Conservation (phyloP, 2,888 invertebrate species). For the Barypeithes pellucidus region DNA sequence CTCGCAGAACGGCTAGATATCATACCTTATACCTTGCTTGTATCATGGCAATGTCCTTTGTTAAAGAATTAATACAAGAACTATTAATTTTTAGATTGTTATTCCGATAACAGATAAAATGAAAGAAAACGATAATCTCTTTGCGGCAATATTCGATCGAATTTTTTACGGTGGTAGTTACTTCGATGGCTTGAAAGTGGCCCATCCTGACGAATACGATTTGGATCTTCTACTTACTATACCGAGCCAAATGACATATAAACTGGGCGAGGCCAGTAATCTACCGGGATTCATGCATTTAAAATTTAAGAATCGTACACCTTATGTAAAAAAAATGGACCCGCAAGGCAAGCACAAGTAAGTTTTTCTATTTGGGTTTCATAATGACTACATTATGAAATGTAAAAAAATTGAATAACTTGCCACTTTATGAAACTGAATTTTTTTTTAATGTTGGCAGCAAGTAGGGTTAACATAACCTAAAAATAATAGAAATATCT, state of each 20-base stretch:
- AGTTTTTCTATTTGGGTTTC: too few species aligned
- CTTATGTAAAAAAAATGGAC: background rate
- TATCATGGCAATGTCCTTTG: too few species aligned
- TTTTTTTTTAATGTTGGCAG: too few species aligned
- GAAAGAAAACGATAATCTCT: conserved; percentile 64
- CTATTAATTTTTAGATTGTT: conserved; percentile 48
- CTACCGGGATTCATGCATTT: conserved; percentile 72
- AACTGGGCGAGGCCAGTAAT: conserved; percentile 63
- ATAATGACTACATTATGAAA: too few species aligned
- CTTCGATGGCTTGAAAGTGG: conserved; percentile 75
- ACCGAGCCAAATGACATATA: conserved; percentile 58
- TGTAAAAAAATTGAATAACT: too few species aligned
- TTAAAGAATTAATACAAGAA: too few species aligned
- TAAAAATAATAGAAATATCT: too few species aligned
- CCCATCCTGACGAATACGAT: conserved; percentile 76
- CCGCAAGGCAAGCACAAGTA: background rate
- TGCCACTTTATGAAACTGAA: too few species aligned
- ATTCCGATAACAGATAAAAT: conserved; percentile 57
- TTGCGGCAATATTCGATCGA: conserved; percentile 61
- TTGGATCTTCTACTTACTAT: conserved; percentile 75
- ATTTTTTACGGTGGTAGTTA: conserved; percentile 75
- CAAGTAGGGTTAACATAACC: too few species aligned
- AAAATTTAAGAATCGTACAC: conserved; percentile 55
- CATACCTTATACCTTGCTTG: background rate
- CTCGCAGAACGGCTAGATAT: too few species aligned